Conservation (phyloP, 2,113 vertebrate species). For the Petaurus breviceps region DNA sequence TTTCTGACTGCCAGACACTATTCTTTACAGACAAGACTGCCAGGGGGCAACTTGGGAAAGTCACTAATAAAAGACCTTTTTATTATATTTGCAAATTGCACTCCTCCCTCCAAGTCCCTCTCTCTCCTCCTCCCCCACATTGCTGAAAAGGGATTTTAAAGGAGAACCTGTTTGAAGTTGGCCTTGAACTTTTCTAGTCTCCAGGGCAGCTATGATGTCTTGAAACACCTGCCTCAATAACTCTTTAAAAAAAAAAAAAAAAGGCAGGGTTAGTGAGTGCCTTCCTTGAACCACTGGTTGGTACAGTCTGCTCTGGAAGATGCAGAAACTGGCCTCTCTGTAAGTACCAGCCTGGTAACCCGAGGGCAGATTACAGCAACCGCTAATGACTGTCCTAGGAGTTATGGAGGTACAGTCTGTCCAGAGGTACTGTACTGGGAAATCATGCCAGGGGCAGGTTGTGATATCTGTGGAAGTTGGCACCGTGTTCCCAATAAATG, state of each 20-base stretch:
- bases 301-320: constrained; percentile 24
- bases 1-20: constrained; percentile 70
- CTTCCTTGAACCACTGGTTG: background rate
- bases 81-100: constrained; percentile 76
- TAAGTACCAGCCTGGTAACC: constrained; percentile 1
- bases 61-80: constrained; percentile 73
- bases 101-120: constrained; percentile 60
- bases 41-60: constrained; percentile 77
- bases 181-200: constrained; percentile 53
- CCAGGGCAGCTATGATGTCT: constrained; percentile 15
- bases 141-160: constrained; percentile 58
- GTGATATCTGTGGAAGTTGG: constrained; percentile 27
- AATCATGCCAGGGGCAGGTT: constrained; percentile 8
- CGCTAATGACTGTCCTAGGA: background rate
- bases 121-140: constrained; percentile 30
- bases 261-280: background rate
- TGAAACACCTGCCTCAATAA: constrained; percentile 3
- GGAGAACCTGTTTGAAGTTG: constrained; percentile 55
- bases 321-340: background rate
- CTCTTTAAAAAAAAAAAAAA: background rate
- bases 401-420: constrained; percentile 23
- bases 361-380: background rate
- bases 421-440: constrained; percentile 4
- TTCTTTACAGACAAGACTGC: constrained; percentile 75
- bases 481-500: constrained; percentile 45